phyloP scores from a whole-genome alignment of 2,888 invertebrate species.

The Leptura quadrifasciata region DNA sequence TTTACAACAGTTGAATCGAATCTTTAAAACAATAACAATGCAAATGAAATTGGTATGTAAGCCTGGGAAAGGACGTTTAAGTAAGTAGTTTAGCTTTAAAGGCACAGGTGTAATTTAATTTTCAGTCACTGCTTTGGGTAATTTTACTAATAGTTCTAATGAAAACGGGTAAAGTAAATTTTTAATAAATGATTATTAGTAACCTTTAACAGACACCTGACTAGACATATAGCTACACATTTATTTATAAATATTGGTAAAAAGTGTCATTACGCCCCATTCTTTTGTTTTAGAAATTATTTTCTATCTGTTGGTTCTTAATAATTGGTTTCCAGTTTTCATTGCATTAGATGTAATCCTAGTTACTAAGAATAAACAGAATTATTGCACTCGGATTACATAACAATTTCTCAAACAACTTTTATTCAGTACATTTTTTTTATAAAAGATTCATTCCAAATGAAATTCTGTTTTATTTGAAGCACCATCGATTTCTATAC shows the following conservation, averaged over 20 bases:
- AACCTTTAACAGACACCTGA: neutral
- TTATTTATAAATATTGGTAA: neutral
- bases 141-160: neutral
- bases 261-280: neutral
- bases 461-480: neutral
- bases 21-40: neutral
- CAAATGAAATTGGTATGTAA: neutral
- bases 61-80: neutral
- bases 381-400: no score
- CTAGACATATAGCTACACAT: neutral
- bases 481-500: constrained; percentile 10
- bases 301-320: no score
- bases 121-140: neutral
- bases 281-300: no score
- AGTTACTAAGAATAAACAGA: no score
- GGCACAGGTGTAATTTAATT: neutral
- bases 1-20: neutral
- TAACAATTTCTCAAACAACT: no score
- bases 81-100: neutral
- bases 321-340: no score
- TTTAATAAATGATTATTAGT: neutral
- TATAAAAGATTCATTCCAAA: neutral
- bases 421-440: no score
- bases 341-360: no score
- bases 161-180: neutral